Evolutionary conservation across 2,797 vertebrate genomes (phyloP).

Genomic region (Alectoris magna): DNA sequence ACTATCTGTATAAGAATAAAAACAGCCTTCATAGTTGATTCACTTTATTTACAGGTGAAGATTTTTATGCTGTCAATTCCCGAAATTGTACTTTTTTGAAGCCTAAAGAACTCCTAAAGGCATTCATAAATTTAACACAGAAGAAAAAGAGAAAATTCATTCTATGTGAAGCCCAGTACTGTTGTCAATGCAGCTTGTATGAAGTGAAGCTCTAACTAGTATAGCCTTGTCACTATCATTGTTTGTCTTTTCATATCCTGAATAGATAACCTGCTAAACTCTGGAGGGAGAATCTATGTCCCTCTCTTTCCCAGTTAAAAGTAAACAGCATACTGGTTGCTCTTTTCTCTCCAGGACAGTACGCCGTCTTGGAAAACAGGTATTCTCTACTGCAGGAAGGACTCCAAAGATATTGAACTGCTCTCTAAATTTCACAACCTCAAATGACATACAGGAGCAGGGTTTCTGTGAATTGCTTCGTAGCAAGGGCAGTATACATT

Average conservation of each 20-base stretch:
- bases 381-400: background rate
- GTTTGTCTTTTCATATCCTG: background rate
- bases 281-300: background rate
- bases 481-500: background rate
- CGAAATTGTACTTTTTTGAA: background rate
- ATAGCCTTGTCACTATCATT: background rate
- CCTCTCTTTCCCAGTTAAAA: background rate
- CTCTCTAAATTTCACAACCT: background rate
- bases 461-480: background rate
- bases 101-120: background rate
- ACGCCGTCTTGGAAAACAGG: background rate
- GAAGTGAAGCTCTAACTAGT: background rate
- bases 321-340: background rate
- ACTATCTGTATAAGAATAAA: background rate
- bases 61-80: background rate
- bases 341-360: background rate
- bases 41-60: background rate
- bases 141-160: background rate
- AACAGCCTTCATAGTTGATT: background rate
- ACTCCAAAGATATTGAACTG: background rate
- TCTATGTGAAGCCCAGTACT: background rate
- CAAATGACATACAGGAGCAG: background rate
- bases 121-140: background rate
- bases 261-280: background rate
- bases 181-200: background rate